Conservation (phyloP, 2,113 vertebrate genomes). For the Pampusana beccarii region DNA sequence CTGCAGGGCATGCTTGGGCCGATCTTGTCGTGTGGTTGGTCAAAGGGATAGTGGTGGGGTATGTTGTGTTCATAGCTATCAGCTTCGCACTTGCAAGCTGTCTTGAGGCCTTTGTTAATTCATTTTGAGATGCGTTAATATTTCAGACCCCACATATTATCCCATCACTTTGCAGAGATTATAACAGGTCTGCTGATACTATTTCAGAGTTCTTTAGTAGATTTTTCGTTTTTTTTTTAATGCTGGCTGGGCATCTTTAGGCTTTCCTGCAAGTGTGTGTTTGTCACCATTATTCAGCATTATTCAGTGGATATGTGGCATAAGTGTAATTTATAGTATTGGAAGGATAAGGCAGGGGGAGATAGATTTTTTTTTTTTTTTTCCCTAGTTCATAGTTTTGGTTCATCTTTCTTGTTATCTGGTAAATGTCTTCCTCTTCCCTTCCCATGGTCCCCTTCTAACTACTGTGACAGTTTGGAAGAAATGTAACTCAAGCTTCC, state of each 20-base stretch:
- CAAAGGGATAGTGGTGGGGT: neutral
- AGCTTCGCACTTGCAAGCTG: neutral
- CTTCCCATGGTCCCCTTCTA: neutral
- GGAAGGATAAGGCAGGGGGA: neutral
- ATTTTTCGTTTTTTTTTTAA: neutral
- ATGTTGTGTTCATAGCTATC: neutral
- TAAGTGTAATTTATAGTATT: neutral
- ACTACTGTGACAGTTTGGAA: neutral
- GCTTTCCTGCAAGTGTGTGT: neutral
- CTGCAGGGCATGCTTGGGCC: no score
- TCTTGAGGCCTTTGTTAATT: neutral
- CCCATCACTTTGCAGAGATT: neutral
- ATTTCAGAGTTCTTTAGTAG: neutral
- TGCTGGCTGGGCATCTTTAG: neutral
- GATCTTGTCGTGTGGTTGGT: neutral
- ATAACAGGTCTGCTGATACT: neutral
- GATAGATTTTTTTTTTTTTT: neutral
- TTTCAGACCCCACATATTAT: neutral
- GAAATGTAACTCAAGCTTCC: conserved; percentile 6
- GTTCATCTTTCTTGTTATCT: neutral
- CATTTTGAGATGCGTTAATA: neutral
- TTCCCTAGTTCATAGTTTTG: neutral
- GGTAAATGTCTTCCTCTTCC: neutral
- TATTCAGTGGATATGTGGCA: neutral
- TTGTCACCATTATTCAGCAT: neutral